Base-by-base conservation (phyloP, 2,797 vertebrate genomes). In the Clarias pachynema region DNA sequence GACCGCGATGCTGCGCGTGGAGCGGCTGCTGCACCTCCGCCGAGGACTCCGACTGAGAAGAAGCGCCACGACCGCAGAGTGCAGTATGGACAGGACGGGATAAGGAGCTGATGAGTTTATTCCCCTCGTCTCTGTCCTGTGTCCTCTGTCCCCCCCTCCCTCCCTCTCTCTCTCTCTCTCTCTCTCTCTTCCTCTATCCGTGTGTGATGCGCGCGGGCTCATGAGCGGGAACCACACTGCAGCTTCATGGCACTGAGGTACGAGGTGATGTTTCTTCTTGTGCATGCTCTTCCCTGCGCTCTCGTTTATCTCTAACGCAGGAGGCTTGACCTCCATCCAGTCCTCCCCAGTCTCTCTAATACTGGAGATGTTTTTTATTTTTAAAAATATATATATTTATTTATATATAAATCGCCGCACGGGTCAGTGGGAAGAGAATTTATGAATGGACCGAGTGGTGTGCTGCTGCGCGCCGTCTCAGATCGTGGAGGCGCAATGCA, bases 191-290 rank as follows among this genome's bases (percentile, higher is more conserved):
- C 77, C 57, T 65, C 81, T 69, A 2, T 83, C 49, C 72, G 79
- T 53, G 79, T 81, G 73, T 79, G 78, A 78, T 69, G 66, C 40
- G 34, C 4, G 59, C 78, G 81, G 89, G 90, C 82, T 86, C 12
- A 53, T 53, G 65, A 70, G 44, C 72, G 79, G 70, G 73, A 81
- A 77, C 85, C 59, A 74, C 89, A 89, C 79, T 92, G 93, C 94
- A 92, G 92, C 91, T 93, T 89, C 92, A 92, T 93, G 91, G 90
- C 91, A 92, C 89, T 69, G 86, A 91, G 91, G 90, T 91, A 86
- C 66, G 65, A 68, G 37, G 72, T 16, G 34, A 63, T 31, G 78
- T 5, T 82, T 68, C 37, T 34, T 72, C 74, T 37, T 20, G 26
- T 40, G 79, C 62, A 26, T 34, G 44, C 60, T 69, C 26, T 31